A percentile compares a stretch with the other conserved stretches of the same genome.
These are phyloP conservation scores for Drosophila santomea DNA, from an alignment of 1,140 invertebrate genomes.

Conservation along the genomic window DNA sequence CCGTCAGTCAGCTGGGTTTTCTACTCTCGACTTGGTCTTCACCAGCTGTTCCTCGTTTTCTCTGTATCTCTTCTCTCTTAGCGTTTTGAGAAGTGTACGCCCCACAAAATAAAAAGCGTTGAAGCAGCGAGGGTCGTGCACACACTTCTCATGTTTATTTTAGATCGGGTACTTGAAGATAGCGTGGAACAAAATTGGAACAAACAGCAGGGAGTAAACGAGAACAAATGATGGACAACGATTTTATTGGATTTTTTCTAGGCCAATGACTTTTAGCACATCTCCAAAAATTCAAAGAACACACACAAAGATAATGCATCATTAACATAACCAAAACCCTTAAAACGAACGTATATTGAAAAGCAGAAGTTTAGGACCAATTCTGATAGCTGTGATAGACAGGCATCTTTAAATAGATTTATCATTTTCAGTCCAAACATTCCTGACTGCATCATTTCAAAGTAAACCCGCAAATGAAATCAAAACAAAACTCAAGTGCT, in stretches of 20 bases:
- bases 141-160: conserved; percentile 55
- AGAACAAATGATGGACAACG: background rate
- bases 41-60: conserved; percentile 18
- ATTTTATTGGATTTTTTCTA: conserved; percentile 25
- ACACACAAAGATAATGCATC: background rate
- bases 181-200: conserved; percentile 27
- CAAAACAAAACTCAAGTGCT: conserved; percentile 37
- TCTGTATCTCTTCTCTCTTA: background rate
- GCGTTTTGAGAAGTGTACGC: conserved; percentile 34
- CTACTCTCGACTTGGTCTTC: background rate
- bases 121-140: conserved; percentile 33
- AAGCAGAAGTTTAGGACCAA: background rate
- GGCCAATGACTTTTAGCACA: conserved; percentile 10
- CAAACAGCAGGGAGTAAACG: conserved; percentile 10
- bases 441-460: conserved; percentile 8
- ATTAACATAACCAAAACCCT: background rate
- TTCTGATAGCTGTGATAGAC: background rate
- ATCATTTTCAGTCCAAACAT: conserved; percentile 27
- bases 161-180: conserved; percentile 53
- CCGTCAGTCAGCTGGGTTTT: conserved; percentile 50
- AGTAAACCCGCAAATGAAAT: conserved; percentile 31
- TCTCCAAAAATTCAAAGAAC: background rate
- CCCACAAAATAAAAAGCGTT: conserved; percentile 52
- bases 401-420: conserved; percentile 1
- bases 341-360: background rate